Evolutionary conservation across 1,140 invertebrate genomes (phyloP), one percentile per base, ranked within the genome.

Genomic region (Battus philenor): DNA sequence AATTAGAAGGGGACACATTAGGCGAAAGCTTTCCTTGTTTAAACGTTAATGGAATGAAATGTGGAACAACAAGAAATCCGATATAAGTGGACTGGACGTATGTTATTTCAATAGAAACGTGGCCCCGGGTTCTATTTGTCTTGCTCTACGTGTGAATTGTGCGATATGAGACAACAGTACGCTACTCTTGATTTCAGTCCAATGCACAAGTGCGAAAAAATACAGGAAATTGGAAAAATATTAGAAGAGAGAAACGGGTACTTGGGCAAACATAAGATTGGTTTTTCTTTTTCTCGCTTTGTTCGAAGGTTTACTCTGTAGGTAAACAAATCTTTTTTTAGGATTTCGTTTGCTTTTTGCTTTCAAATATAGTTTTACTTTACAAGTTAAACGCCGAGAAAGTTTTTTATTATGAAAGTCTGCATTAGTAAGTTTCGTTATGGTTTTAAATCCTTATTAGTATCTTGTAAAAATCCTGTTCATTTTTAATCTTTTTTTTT

Each of bases 21-120:
- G 36, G 18, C 22, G 7, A 47, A 54, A 57, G 38, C 50, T 47
- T 68, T 57, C 44, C 32, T 30, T 26, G 13, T 41, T 54, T 33
- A 71, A 67, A 60, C 64, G 60, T 66, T 78, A 78, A 73, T 75
- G 68, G 68, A 69, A 71, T 54, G 59, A 61, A 69, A 69, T 65
- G 53, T 70, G 56, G 52, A 73, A 81, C 77, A 81, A 78, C 73
- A 64, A 66, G 72, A 68, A 77, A 78, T 78, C 68, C 59, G 65
- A 78, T 77, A 81, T 73, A 61, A 72, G 62, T 72, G 68, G 59
- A 56, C 54, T 41, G 36, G 30, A 59, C 53, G 30, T 56, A 65
- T 78, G 69, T 73, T 78, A 72, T 78, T 75, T 64, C 67, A 69
- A 65, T 55, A 43, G 50, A 26, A 52, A 45, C 38, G 45, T 27